Conservation (phyloP, 2,888 invertebrate species). For the Andricus quercusramuli region DNA sequence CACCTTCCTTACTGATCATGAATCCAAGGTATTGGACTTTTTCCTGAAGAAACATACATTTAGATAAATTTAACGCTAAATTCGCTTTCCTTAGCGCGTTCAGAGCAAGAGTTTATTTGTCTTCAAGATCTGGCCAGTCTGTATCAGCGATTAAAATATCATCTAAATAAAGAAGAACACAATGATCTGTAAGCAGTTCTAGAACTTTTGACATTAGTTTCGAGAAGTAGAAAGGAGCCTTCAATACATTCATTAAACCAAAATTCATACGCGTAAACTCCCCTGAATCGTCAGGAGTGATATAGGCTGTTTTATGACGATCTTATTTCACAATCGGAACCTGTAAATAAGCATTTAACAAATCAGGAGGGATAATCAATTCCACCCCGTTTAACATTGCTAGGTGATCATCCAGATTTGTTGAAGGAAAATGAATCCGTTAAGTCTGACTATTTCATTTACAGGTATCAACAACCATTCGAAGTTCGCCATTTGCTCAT, state of each 20-base stretch:
- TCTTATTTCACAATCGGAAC: conserved; percentile 43
- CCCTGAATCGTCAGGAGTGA: conserved; percentile 45
- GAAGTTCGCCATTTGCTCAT: neutral
- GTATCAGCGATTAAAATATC: conserved; percentile 61
- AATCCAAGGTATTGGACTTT: too few species aligned
- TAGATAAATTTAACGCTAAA: too few species aligned
- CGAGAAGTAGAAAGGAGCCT: conserved; percentile 56
- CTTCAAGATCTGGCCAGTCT: conserved; percentile 40
- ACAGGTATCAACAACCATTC: conserved; percentile 44
- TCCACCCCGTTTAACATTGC: conserved; percentile 1
- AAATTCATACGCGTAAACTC: conserved; percentile 52
- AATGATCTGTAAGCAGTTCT: conserved; percentile 49
- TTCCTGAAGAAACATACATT: too few species aligned
- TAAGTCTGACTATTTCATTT: conserved; percentile 43
- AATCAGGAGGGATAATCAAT: conserved; percentile 43
- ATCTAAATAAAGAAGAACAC: conserved; percentile 62
- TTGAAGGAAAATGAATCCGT: conserved; percentile 41
- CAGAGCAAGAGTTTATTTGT: too few species aligned
- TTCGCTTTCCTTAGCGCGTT: too few species aligned
- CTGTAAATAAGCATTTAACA: conserved; percentile 49
- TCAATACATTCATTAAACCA: conserved; percentile 62
- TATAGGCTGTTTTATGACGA: conserved; percentile 38
- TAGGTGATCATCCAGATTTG: conserved; percentile 45
- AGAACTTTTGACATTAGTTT: neutral
- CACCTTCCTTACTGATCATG: too few species aligned